A percentile compares a stretch with the other conserved stretches of the same genome.
phyloP scores from a whole-genome alignment of 2,113 vertebrate genomes.

The Microcebus murinus region DNA sequence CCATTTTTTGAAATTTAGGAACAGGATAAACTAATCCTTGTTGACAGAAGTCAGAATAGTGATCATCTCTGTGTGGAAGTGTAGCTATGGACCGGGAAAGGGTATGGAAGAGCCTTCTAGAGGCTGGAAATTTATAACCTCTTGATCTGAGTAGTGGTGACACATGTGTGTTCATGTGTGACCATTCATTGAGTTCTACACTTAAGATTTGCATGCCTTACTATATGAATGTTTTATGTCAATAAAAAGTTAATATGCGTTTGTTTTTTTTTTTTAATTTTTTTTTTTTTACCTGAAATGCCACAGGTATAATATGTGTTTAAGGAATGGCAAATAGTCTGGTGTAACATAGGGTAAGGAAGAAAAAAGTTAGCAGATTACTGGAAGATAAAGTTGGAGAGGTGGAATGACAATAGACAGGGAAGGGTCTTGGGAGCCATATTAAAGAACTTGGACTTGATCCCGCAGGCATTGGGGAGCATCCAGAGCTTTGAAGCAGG shows the following conservation, averaged over 20 bases:
- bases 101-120: not conserved
- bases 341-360: not conserved
- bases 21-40: not conserved
- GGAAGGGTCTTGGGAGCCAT: not conserved
- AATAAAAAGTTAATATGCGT: not conserved
- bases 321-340: conserved; percentile 22
- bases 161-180: not conserved
- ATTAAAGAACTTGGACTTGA: not conserved
- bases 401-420: not conserved
- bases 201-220: not conserved
- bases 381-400: not conserved
- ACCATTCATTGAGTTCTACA: not conserved
- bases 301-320: not conserved
- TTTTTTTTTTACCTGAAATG: too few species aligned
- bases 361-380: not conserved
- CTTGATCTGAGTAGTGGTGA: not conserved
- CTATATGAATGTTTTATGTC: not conserved
- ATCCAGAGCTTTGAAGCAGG: not conserved
- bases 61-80: not conserved
- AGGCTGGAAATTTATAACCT: conserved; percentile 6
- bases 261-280: too few species aligned
- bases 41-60: not conserved
- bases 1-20: not conserved
- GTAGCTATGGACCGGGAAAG: not conserved
- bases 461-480: not conserved